These are phyloP conservation scores for Cynopterus sphinx DNA, from an alignment of 2,797 vertebrate genomes.

Conservation along the genomic window DNA sequence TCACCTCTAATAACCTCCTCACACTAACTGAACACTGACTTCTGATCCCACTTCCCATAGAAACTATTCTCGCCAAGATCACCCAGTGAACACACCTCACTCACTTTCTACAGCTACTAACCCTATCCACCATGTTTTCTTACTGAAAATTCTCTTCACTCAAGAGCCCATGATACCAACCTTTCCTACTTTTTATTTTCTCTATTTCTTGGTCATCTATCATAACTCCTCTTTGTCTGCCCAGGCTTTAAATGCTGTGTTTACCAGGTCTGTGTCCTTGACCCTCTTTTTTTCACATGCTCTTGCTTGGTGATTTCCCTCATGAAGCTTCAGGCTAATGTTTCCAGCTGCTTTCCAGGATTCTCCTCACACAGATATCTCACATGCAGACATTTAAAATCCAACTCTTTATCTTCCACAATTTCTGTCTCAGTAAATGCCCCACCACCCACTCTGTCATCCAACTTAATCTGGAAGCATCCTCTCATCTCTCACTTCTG, in stretches of 20 bases:
- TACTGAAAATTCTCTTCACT: slow-evolving; percentile 6
- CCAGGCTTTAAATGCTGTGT: neutral
- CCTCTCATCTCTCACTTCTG: neutral
- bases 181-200: neutral
- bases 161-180: neutral
- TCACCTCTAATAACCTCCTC: neutral
- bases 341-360: neutral
- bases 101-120: neutral
- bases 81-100: neutral
- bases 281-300: neutral
- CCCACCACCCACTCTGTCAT: neutral
- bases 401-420: neutral
- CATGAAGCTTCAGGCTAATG: neutral
- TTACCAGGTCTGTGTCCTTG: neutral
- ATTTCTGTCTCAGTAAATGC: neutral
- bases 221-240: slow-evolving; percentile 13
- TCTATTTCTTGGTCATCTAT: neutral
- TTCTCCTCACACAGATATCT: slow-evolving; percentile 15
- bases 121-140: neutral
- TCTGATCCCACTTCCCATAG: neutral
- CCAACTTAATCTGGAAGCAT: neutral
- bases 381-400: slow-evolving; percentile 26
- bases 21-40: neutral
- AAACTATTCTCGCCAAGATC: neutral
- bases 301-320: neutral